phyloP scores from a whole-genome alignment of 1,140 invertebrate genomes.

The Doryteuthis pealeii region DNA sequence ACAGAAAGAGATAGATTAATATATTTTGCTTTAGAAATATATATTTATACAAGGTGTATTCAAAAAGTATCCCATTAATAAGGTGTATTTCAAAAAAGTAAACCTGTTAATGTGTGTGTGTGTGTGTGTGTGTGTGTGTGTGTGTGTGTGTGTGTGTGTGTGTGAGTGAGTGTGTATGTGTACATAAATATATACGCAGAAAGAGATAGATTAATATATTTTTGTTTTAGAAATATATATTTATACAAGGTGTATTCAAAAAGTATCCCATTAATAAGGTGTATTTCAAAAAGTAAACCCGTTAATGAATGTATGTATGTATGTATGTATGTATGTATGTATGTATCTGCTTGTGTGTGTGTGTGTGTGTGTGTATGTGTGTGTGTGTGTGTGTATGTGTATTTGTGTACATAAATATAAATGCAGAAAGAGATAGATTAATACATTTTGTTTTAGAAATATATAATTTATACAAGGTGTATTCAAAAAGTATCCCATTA shows the following conservation, averaged over 20 bases:
- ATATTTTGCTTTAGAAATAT: background rate
- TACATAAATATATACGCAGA: background rate
- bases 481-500: too few relatives aligned
- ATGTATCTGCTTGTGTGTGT: background rate
- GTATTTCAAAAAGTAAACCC: too few relatives aligned
- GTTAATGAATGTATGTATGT: background rate
- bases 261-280: too few relatives aligned
- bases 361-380: background rate
- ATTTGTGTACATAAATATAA: background rate
- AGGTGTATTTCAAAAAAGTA: too few relatives aligned
- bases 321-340: background rate
- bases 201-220: background rate
- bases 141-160: too few relatives aligned
- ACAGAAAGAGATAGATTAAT: background rate
- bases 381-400: background rate
- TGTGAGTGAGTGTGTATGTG: background rate
- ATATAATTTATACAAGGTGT: too few relatives aligned
- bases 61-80: too few relatives aligned
- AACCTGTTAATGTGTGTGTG: too few relatives aligned
- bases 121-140: too few relatives aligned
- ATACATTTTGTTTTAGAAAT: too few relatives aligned
- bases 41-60: background rate
- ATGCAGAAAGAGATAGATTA: too few relatives aligned
- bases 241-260: background rate
- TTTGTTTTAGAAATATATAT: background rate